Evolutionary conservation across 2,888 invertebrate genomes (phyloP).

Genomic region (Notocelia uddmanniana): DNA sequence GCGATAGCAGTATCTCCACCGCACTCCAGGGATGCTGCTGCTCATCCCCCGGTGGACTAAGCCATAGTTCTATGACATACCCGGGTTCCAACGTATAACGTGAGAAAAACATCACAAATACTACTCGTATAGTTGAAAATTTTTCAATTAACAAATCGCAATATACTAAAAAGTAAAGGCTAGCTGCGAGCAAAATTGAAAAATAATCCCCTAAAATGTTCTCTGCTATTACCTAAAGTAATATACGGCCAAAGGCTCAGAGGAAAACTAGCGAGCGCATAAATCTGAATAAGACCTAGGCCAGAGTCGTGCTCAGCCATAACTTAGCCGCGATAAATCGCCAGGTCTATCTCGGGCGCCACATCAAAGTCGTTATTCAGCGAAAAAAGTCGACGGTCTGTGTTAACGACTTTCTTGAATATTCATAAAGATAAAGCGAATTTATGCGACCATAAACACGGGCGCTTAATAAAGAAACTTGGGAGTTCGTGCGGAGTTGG

Average conservation of each 20-base stretch:
- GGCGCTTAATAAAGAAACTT: conserved; percentile 67
- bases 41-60: too few species aligned
- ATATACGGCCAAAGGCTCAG: background rate
- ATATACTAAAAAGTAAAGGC: too few species aligned
- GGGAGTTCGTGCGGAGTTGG: conserved; percentile 54
- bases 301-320: conserved; percentile 29
- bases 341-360: conserved; percentile 37
- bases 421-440: conserved; percentile 80
- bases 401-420: conserved; percentile 64
- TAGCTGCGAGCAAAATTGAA: background rate
- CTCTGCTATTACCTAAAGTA: background rate
- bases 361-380: conserved; percentile 42
- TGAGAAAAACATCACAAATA: too few species aligned
- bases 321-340: conserved; percentile 35
- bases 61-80: too few species aligned
- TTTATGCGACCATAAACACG: conserved; percentile 75
- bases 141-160: too few species aligned
- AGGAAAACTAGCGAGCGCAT: conserved; percentile 7
- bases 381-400: conserved; percentile 40
- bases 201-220: background rate
- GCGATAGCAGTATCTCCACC: too few species aligned
- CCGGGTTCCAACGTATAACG: too few species aligned
- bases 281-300: conserved; percentile 34
- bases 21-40: too few species aligned
- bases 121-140: too few species aligned